These are phyloP conservation scores for Agonopterix alstromeriana DNA, from an alignment of 2,888 invertebrate genomes.

Conservation along the genomic window DNA sequence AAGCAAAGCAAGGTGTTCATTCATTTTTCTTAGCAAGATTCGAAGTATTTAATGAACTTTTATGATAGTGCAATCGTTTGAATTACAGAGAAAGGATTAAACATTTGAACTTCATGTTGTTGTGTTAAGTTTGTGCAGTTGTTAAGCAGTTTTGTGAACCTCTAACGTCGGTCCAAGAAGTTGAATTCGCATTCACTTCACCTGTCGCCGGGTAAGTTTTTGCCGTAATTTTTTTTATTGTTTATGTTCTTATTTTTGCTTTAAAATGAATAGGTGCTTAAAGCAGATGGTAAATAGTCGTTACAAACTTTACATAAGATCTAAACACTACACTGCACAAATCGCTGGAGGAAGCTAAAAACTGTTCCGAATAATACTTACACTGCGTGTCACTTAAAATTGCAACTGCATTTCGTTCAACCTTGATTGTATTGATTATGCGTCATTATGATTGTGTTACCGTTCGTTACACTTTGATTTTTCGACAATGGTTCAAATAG, in stretches of 20 bases:
- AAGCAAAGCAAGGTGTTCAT: too few relatives aligned
- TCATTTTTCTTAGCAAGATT: too few relatives aligned
- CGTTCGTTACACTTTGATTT: neutral
- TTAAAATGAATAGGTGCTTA: too few relatives aligned
- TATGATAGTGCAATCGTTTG: neutral
- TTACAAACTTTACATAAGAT: too few relatives aligned
- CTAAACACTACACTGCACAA: too few relatives aligned
- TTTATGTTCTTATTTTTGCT: too few relatives aligned
- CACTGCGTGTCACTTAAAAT: neutral
- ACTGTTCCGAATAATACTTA: too few relatives aligned
- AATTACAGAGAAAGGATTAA: too few relatives aligned
- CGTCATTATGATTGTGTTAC: neutral
- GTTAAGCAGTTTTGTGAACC: neutral
- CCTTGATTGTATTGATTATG: conserved; percentile 7
- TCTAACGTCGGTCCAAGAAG: neutral
- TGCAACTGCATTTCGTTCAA: conserved; percentile 5
- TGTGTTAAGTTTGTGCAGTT: neutral
- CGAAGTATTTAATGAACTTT: neutral
- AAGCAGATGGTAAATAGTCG: too few relatives aligned
- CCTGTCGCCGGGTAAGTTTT: conserved; percentile 1
- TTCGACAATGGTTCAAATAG: neutral
- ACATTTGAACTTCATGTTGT: too few relatives aligned
- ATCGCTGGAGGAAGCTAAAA: too few relatives aligned
- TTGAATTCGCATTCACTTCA: neutral
- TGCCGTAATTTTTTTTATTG: neutral